Base-by-base conservation (phyloP, 2,888 invertebrate genomes). In the Prosapia bicincta region DNA sequence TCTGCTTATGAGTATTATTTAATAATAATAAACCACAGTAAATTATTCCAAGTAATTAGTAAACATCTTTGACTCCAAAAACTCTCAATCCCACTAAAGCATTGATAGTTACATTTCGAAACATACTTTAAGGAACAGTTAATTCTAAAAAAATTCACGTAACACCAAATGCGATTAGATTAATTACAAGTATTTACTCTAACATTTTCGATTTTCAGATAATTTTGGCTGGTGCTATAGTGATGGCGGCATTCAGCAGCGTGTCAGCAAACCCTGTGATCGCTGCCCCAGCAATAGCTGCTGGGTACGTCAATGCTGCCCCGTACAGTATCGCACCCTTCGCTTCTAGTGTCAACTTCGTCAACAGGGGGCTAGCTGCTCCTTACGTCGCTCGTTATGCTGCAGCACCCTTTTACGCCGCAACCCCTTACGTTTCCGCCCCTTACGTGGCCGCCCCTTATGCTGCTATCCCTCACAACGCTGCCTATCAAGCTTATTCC, bases 341-440 rank as follows among this genome's bases (percentile, higher is more conserved):
- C 38, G 68, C 74, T 20, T 28, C 69, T 23, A 32, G 69, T 10
- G 26, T 74, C 43, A 54, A 73, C 74, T 28, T 69, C 10, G 66
- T 72, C 30, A 75, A 69, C 32, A 30, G 76, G 20, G 74, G 76
- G 0, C 70, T 71, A 23, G 54, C 54, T 20, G n/a, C 54, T 3
- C 54, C 54, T n/a, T 20, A 54, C 54, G 54, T 54, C 54, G 69
- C 74, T 13, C 67, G 73, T 66, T 54, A 43, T 66, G 67, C 72
- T 43, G 25, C 69, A 75, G 23, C 25, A 38, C 66, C 68, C 72
- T 54, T 20, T 20, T n/a, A 5, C 7, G 69, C 78, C 28, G 77
- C 78, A 23, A n/a, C n/a, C n/a, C 77, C 77, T 66, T 75, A 76
- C 20, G 54, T 20, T 23, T 72, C 76, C 10, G 71, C 76, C n/a